A percentile compares a stretch with the other conserved stretches of the same genome.
These are phyloP conservation scores for Potorous gilbertii DNA, from an alignment of 2,797 vertebrate species.

Conservation along the genomic window DNA sequence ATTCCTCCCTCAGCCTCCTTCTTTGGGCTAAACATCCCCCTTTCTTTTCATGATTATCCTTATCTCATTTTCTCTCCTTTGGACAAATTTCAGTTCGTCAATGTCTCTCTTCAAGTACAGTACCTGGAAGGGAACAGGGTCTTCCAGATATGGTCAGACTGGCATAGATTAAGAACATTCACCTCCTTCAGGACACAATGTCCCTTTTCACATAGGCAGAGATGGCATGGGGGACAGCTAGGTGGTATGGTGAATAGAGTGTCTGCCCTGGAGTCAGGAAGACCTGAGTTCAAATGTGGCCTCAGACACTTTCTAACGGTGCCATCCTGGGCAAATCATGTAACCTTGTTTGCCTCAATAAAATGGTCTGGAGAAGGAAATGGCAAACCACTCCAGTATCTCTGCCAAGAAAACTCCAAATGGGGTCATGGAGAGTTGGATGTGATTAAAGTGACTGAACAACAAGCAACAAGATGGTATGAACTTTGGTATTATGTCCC, in stretches of 20 bases:
- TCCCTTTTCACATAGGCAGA: not conserved
- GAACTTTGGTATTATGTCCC: not conserved
- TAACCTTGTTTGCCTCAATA: not conserved
- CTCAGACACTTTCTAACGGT: not conserved
- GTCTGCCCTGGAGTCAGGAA: not conserved
- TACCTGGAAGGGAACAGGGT: not conserved
- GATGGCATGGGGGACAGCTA: not conserved
- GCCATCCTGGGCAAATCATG: not conserved
- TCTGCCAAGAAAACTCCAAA: not conserved
- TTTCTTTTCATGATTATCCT: not conserved
- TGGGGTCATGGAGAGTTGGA: not conserved
- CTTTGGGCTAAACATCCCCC: not conserved
- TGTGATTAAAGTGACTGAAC: not conserved
- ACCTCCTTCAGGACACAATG: not conserved
- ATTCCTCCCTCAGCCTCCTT: not conserved
- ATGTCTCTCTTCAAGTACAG: not conserved
- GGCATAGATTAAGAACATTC: not conserved
- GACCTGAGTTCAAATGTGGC: not conserved
- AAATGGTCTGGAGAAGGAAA: not conserved
- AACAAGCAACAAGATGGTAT: not conserved
- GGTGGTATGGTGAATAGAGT: not conserved
- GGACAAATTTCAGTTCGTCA: not conserved
- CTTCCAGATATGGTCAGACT: not conserved
- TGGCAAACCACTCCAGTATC: not conserved
- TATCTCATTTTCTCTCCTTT: not conserved